Evolutionary conservation across 2,797 vertebrate genomes (phyloP).

Genomic region (Paedocypris micromegethes): DNA sequence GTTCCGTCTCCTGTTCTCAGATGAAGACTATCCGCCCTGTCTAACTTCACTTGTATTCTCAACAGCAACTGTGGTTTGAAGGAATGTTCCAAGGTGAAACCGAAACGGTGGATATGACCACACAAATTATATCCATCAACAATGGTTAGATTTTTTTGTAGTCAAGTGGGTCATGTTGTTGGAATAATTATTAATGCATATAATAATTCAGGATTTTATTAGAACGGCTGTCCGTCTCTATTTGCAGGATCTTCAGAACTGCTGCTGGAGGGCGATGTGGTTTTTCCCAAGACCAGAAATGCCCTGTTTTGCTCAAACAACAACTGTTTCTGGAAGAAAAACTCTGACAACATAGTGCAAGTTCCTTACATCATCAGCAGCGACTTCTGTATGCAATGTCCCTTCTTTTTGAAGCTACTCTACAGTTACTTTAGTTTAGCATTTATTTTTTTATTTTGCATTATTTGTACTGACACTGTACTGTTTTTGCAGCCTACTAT

Average conservation of each 20-base stretch:
- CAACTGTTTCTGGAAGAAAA: slow-evolving; percentile 45
- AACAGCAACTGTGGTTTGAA: too few species aligned
- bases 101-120: too few species aligned
- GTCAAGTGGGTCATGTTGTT: not conserved
- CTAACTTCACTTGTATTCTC: not conserved
- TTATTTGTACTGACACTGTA: not conserved
- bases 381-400: slow-evolving; percentile 35
- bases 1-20: not conserved
- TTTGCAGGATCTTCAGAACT: slow-evolving; percentile 35
- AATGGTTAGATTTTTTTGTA: too few species aligned
- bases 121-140: too few species aligned
- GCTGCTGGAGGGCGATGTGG: slow-evolving; percentile 45
- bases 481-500: slow-evolving; percentile 15
- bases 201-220: not conserved
- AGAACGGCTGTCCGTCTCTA: not conserved
- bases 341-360: slow-evolving; percentile 32
- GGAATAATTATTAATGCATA: not conserved
- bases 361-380: slow-evolving; percentile 43
- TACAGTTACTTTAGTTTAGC: not conserved
- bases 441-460: not conserved
- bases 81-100: too few species aligned
- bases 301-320: slow-evolving; percentile 25
- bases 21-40: not conserved
- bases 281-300: slow-evolving; percentile 38
- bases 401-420: not conserved